These are phyloP conservation scores for Bos taurus DNA, from an alignment of 2,113 vertebrate genomes.

Conservation along the genomic window ARS-UCD2.0 NC_037342.1:25914501-25915000, in stretches of 20 bases:
- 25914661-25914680: not conserved
- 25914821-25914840: not conserved
- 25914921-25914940: not conserved
- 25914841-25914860: not conserved
- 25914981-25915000: not conserved
- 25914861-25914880: not conserved
- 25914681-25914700: not conserved
- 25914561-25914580: not conserved
- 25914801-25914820: not conserved
- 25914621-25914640: not conserved
- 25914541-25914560: not conserved
- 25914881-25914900: not conserved
- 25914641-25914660: not conserved
- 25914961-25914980: not conserved
- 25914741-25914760: not conserved
- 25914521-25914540: rapidly evolving
- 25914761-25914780: not conserved
- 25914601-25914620: not conserved
- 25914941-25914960: not conserved
- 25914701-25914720: not conserved
- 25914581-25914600: not conserved
- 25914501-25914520: not conserved
- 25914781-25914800: not conserved
- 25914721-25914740: not conserved
- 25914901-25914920: not conserved